These are phyloP conservation scores for Watsonalla binaria DNA, from an alignment of 2,888 invertebrate genomes.

Conservation along the genomic window DNA sequence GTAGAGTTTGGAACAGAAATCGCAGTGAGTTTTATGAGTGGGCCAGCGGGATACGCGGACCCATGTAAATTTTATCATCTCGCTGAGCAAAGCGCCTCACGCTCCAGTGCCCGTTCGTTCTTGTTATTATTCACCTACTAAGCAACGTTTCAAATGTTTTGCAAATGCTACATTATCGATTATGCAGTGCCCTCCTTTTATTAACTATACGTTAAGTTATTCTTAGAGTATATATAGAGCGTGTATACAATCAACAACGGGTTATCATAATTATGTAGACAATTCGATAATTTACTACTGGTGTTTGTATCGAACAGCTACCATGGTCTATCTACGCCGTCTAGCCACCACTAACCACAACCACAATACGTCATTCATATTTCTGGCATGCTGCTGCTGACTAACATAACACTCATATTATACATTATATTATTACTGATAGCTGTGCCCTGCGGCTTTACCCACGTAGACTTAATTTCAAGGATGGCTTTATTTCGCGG, in stretches of 20 bases:
- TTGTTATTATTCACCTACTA: conserved; percentile 44
- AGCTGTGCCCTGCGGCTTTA: not conserved
- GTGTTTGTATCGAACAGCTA: not conserved
- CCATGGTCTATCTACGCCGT: not conserved
- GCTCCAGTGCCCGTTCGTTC: conserved; percentile 26
- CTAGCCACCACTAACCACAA: conserved; percentile 11
- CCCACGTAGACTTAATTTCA: too few relatives aligned
- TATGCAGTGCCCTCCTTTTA: not conserved
- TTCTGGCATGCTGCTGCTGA: conserved; percentile 5
- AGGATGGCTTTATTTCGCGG: too few relatives aligned
- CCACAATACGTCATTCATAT: conserved; percentile 19
- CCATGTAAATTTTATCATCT: conserved; percentile 60
- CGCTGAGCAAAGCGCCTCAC: conserved; percentile 36
- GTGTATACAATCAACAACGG: too few relatives aligned
- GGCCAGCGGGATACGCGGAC: conserved; percentile 35
- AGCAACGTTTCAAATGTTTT: conserved; percentile 28
- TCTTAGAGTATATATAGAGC: too few relatives aligned
- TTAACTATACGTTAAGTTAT: too few relatives aligned
- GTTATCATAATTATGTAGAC: not conserved
- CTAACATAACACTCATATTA: not conserved
- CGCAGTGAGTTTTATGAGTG: conserved; percentile 41
- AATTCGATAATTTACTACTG: not conserved
- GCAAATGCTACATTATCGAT: not conserved
- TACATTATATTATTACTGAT: too few relatives aligned
- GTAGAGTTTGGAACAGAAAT: conserved; percentile 19